Conservation (phyloP, 1,140 invertebrate genomes). For the Pogonomyrmex californicus region DNA sequence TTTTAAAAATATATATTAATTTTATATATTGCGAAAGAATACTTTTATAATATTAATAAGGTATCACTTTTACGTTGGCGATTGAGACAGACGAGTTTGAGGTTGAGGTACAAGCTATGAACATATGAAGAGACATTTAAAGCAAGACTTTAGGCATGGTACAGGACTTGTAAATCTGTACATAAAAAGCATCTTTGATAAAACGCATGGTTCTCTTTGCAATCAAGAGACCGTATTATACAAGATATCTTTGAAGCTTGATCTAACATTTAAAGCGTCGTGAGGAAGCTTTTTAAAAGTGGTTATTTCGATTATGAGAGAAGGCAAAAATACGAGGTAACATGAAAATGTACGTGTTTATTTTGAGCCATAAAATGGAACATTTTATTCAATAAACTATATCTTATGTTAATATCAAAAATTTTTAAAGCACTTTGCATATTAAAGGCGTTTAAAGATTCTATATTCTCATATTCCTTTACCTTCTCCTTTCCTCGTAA, state of each 20-base stretch:
- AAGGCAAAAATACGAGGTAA: conserved; percentile 2
- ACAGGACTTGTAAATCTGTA: conserved; percentile 59
- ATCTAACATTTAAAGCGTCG: conserved; percentile 80
- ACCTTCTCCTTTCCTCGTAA: conserved; percentile 12
- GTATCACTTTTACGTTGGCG: background rate
- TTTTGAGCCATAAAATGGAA: background rate
- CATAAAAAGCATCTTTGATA: conserved; percentile 78
- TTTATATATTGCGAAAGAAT: background rate
- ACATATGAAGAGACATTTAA: conserved; percentile 80
- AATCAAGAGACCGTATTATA: conserved; percentile 60
- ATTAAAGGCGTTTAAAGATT: background rate
- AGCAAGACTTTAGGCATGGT: conserved; percentile 76
- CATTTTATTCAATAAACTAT: background rate
- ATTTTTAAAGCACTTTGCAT: conserved; percentile 6
- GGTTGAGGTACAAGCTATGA: conserved; percentile 74
- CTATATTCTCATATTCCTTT: conserved; percentile 16
- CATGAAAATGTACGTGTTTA: background rate
- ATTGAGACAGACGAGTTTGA: conserved; percentile 33
- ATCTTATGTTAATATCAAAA: background rate
- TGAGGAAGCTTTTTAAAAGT: conserved; percentile 67
- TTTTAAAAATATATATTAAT: background rate
- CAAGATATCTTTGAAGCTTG: conserved; percentile 73
- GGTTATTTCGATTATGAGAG: conserved; percentile 15
- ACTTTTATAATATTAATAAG: background rate
- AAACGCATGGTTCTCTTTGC: conserved; percentile 17